Percentiles rank a stretch among this genome's conserved stretches.
Evolutionary conservation across 2,113 vertebrate genomes (phyloP).

Genomic region (Meleagris gallopavo): DNA sequence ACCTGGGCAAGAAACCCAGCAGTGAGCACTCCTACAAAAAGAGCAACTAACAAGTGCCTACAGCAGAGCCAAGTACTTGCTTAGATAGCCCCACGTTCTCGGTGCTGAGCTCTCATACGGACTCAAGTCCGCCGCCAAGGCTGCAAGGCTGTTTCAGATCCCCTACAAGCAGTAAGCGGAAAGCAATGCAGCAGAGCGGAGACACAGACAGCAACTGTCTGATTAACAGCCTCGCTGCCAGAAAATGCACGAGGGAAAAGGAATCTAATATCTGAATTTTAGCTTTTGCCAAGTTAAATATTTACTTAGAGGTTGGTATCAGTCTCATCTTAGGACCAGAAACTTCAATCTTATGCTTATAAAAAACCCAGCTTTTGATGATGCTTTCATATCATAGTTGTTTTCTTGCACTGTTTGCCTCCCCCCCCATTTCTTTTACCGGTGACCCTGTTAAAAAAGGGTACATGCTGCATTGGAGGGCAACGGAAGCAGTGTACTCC

Average conservation of each 20-base stretch:
- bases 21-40: not conserved
- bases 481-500: not conserved
- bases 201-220: not conserved
- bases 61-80: not conserved
- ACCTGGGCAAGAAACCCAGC: not conserved
- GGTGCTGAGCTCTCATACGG: not conserved
- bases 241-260: not conserved
- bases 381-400: not conserved
- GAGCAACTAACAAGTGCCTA: not conserved
- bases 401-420: not conserved
- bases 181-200: not conserved
- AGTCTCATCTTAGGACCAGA: not conserved
- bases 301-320: not conserved
- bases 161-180: not conserved
- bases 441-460: not conserved
- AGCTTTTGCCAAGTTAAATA: not conserved
- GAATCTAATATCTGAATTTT: not conserved
- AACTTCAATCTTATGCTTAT: not conserved
- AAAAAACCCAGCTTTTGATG: not conserved
- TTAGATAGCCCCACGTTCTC: not conserved
- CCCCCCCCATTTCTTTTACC: not conserved
- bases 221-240: not conserved
- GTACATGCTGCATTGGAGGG: not conserved
- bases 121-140: not conserved
- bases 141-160: not conserved